A percentile compares a stretch with the other conserved stretches of the same genome.
phyloP scores from a whole-genome alignment of 2,113 vertebrate species.

The Rhinopomastus cyanomelas region DNA sequence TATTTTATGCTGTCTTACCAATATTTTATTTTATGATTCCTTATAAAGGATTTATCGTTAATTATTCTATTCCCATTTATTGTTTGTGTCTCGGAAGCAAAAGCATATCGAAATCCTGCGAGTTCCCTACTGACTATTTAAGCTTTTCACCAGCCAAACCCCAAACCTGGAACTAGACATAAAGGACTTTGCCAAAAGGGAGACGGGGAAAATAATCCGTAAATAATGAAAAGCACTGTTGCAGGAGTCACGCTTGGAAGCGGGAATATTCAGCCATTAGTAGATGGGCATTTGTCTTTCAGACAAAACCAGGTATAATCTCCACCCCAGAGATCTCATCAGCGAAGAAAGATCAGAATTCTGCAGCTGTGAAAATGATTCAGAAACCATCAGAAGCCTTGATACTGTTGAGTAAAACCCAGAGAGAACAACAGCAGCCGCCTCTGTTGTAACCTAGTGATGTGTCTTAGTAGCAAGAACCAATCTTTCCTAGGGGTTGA shows the following conservation, averaged over 20 bases:
- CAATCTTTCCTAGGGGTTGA: constrained; percentile 90
- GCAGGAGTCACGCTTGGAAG: neutral
- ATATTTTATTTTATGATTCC: neutral
- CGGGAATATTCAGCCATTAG: neutral
- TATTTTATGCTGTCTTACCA: constrained; percentile 1
- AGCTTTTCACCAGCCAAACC: neutral
- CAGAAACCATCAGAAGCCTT: neutral
- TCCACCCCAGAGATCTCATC: neutral
- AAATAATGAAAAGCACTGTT: neutral
- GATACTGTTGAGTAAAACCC: neutral
- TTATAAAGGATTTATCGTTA: neutral
- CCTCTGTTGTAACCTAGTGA: constrained; percentile 70
- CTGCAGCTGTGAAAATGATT: constrained; percentile 9
- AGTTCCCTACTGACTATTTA: neutral
- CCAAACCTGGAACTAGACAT: neutral
- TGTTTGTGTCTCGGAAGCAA: neutral
- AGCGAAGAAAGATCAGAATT: neutral
- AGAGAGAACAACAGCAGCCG: constrained; percentile 22
- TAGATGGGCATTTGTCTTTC: neutral
- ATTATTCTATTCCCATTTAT: constrained; percentile 17
- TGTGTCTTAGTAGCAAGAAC: constrained; percentile 83
- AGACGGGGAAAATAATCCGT: neutral
- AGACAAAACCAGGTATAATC: neutral
- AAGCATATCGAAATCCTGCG: neutral
- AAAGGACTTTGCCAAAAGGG: constrained; percentile 5